Conservation (phyloP, 2,113 vertebrate species). For the Antennarius striatus region DNA sequence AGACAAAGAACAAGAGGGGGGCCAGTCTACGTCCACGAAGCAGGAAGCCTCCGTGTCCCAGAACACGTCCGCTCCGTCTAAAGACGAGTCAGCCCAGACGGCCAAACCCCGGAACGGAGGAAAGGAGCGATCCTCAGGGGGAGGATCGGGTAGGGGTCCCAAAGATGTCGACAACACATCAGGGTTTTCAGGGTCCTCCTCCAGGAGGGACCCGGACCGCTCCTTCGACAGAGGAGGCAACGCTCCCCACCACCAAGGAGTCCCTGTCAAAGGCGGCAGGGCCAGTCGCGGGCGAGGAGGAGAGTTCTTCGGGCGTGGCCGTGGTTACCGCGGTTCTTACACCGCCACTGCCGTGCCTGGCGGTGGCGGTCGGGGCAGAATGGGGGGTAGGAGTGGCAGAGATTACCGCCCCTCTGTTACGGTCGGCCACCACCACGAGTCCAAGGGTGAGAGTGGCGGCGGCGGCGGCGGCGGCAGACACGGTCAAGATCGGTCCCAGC, state of each 20-base stretch:
- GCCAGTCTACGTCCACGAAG: constrained; percentile 60
- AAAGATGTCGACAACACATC: constrained; percentile 72
- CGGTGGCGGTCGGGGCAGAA: constrained; percentile 71
- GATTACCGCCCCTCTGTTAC: constrained; percentile 80
- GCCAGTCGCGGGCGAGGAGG: constrained; percentile 83
- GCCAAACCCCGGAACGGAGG: constrained; percentile 73
- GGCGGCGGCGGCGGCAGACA: constrained; percentile 58
- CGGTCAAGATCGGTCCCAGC: constrained; percentile 63
- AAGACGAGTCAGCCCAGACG: constrained; percentile 65
- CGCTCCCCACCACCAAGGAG: constrained; percentile 66
- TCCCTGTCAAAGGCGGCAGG: constrained; percentile 67
- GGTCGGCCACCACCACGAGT: constrained; percentile 77
- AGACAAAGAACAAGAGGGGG: constrained; percentile 78
- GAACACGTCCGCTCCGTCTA: constrained; percentile 54
- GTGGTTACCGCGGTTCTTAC: constrained; percentile 82
- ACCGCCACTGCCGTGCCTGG: constrained; percentile 61
- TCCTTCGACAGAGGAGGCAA: constrained; percentile 79
- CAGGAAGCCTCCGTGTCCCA: constrained; percentile 68
- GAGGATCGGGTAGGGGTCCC: constrained; percentile 63
- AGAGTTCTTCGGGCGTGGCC: constrained; percentile 87
- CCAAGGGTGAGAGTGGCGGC: constrained; percentile 76
- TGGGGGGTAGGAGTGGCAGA: constrained; percentile 81
- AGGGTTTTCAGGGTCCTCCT: constrained; percentile 66
- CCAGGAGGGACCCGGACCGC: constrained; percentile 79
- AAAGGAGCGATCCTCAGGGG: constrained; percentile 69